These are phyloP conservation scores for Prosapia bicincta DNA, from an alignment of 2,888 invertebrate species.

Conservation along the genomic window DNA sequence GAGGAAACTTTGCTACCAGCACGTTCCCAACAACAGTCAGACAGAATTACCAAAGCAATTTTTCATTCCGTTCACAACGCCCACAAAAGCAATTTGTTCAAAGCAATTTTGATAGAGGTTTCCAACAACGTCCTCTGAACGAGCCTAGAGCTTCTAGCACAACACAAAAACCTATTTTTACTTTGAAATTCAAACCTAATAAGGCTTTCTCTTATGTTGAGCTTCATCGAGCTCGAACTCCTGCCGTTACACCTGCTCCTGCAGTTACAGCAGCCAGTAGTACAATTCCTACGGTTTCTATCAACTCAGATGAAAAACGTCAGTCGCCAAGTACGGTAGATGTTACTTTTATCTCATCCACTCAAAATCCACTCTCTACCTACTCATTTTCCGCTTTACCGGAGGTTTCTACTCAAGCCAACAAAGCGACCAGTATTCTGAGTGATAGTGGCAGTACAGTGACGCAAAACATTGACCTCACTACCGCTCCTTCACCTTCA, in stretches of 20 bases:
- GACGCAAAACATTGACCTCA: background rate
- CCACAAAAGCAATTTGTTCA: background rate
- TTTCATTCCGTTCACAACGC: background rate
- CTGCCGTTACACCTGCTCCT: conserved; percentile 45
- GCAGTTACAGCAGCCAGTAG: background rate
- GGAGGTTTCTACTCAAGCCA: background rate
- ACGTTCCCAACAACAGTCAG: background rate
- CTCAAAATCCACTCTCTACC: background rate
- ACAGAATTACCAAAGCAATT: background rate
- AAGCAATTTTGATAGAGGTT: background rate
- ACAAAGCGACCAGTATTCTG: background rate
- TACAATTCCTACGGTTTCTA: background rate
- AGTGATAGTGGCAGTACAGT: background rate
- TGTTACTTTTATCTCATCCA: background rate
- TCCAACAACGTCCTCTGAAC: too few relatives aligned
- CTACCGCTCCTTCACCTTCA: background rate
- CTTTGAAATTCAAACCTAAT: conserved; percentile 34
- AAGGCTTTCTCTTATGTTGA: conserved; percentile 36
- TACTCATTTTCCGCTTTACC: background rate
- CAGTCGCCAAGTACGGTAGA: background rate
- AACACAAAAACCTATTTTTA: conserved; percentile 34
- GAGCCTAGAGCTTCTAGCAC: too few relatives aligned
- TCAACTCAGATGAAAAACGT: background rate
- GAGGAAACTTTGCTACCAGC: conserved; percentile 8
- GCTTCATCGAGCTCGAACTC: conserved; percentile 30